phyloP scores from a whole-genome alignment of 2,113 vertebrate species.

The Astatotilapia flaviijosephi region DNA sequence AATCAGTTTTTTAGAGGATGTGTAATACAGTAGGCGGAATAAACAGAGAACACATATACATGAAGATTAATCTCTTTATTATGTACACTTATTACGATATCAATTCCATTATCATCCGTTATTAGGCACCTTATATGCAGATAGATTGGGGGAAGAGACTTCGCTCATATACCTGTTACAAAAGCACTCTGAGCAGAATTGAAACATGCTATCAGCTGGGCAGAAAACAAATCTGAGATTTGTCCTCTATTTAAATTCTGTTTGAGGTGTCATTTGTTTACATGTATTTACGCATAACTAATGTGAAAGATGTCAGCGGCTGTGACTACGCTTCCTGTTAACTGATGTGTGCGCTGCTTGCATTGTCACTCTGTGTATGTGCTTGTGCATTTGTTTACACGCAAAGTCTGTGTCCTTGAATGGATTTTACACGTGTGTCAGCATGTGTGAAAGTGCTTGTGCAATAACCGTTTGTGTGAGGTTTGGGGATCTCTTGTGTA shows the following conservation, averaged over 20 bases:
- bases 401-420: background rate
- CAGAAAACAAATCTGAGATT: background rate
- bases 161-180: conserved; percentile 53
- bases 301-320: background rate
- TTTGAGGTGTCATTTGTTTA: background rate
- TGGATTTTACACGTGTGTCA: background rate
- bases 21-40: background rate
- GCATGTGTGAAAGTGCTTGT: conserved; percentile 31
- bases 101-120: conserved; percentile 49
- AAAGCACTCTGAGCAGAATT: conserved; percentile 35
- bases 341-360: background rate
- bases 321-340: background rate
- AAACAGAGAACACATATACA: background rate
- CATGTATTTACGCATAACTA: background rate
- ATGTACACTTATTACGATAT: conserved; percentile 50
- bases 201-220: conserved; percentile 37
- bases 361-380: background rate
- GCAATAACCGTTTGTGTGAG: conserved; percentile 25
- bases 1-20: background rate
- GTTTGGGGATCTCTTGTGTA: conserved; percentile 10
- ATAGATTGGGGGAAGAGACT: conserved; percentile 29
- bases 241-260: background rate
- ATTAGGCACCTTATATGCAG: conserved; percentile 61
- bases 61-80: conserved; percentile 48
- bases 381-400: background rate